These are phyloP conservation scores for Eidolon dupreanum DNA, from an alignment of 2,797 vertebrate genomes.

Conservation along the genomic window DNA sequence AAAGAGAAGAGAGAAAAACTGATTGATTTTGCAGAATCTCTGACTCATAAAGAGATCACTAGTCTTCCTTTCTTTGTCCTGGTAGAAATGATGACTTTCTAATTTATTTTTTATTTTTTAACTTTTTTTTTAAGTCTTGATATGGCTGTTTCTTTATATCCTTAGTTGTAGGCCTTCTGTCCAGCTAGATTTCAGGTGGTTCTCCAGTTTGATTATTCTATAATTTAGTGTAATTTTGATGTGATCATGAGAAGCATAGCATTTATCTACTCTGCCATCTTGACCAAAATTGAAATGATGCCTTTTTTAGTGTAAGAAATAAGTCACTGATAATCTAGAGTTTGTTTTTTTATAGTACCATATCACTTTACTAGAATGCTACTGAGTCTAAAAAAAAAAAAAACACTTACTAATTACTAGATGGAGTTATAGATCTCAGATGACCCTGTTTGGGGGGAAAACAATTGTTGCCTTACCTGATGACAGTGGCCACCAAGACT, in stretches of 20 bases:
- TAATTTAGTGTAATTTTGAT: no score
- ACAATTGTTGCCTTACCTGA: not conserved
- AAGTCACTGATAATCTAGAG: not conserved
- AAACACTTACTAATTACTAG: not conserved
- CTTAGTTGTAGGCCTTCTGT: no score
- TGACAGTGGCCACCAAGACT: not conserved
- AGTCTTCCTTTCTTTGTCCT: not conserved
- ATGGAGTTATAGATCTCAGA: not conserved
- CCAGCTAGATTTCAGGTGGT: no score
- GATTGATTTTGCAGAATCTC: not conserved
- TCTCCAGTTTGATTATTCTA: no score
- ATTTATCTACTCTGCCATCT: no score
- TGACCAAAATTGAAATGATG: not conserved
- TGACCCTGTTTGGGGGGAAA: not conserved
- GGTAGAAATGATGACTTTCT: not conserved
- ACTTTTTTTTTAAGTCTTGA: no score
- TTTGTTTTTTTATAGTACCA: not conserved
- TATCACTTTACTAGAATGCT: not conserved
- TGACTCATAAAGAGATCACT: not conserved
- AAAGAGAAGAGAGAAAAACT: not conserved
- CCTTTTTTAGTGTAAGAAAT: not conserved
- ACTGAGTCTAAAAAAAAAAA: not conserved
- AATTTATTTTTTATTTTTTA: no score
- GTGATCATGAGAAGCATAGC: no score
- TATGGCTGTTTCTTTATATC: no score